Evolutionary conservation across 2,797 vertebrate genomes (phyloP).

Genomic region (Dendrocincla tyrannina): DNA sequence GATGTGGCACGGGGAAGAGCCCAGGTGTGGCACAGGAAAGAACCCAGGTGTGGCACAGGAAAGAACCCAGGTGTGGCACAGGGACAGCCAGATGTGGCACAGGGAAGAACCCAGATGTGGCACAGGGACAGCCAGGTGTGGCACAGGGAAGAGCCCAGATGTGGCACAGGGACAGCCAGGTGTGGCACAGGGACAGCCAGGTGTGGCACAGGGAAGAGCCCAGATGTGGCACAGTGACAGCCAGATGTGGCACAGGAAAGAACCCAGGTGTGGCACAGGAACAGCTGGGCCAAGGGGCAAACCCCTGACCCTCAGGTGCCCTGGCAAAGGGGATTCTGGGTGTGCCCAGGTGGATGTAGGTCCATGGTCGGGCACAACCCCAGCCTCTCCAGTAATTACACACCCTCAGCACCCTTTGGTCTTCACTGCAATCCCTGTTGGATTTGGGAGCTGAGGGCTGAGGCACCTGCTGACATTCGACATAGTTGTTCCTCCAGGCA

Average conservation of each 20-base stretch:
- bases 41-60: background rate
- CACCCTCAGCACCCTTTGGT: background rate
- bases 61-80: background rate
- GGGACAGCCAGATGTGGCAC: background rate
- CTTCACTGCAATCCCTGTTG: too few species aligned
- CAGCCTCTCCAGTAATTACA: accelerated
- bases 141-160: too few species aligned
- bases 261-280: background rate
- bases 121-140: too few species aligned
- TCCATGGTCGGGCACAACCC: accelerated
- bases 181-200: too few species aligned
- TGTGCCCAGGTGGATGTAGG: background rate
- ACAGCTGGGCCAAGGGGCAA: background rate
- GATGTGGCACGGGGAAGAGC: background rate
- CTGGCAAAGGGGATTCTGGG: background rate
- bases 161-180: too few species aligned
- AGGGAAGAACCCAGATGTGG: too few species aligned
- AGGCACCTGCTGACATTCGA: background rate
- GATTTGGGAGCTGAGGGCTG: background rate
- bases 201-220: too few species aligned
- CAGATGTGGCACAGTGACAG: too few species aligned
- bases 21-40: background rate
- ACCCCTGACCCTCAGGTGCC: background rate
- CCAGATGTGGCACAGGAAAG: too few species aligned
- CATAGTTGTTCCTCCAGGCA: accelerated